Base-by-base conservation (phyloP, 2,797 vertebrate species). In the Melanotaenia nigrans region DNA sequence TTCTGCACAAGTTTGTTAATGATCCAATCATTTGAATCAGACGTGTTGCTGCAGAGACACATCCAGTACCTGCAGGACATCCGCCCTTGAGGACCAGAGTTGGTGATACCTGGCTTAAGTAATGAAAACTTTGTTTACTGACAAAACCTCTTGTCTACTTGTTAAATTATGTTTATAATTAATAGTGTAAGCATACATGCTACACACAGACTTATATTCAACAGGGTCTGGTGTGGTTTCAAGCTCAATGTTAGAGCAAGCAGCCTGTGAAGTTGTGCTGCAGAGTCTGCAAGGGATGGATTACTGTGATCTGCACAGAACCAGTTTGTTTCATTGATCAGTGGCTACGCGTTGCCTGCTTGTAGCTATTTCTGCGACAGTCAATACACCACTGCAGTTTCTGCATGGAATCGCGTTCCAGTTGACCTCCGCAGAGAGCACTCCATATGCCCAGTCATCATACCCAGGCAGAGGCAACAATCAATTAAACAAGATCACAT, bases 351-450 rank as follows among this genome's bases (percentile, higher is more conserved):
- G 71, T 83, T 73, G 84, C 75, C 80, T 85, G 87, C 82, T 81
- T 79, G 85, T 87, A 87, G 90, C 83, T 89, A 93, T 93, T 94
- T 77, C 90, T 91, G 89, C 84, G 58, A 73, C 80, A 55, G 76
- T 94, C 93, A 89, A 94, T 95, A 93, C 53, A 11, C 81, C 78
- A 79, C 87, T 92, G 91, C 87, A 84, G 87, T 74, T 90, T 87
- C 82, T 40, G 77, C 86, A 85, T 69, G 64, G 62, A 82, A 85
- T 89, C 88, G 18, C 81, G 42, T 90, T 91, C 84, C 89, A 83
- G 84, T 88, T 90, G 89, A 90, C 92, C 90, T 91, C 89, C 84
- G 87, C 87, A 88, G 71, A 87, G 81, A 78, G 73, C 70, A 66
- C 61, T 55, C 18, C 54, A 86, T 81, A 69, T 90, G 83, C 85